These are phyloP conservation scores for Aurelia aurita DNA, from an alignment of 30 jellyfish, hydroid and myxozoan species.

Conservation along the genomic window DNA sequence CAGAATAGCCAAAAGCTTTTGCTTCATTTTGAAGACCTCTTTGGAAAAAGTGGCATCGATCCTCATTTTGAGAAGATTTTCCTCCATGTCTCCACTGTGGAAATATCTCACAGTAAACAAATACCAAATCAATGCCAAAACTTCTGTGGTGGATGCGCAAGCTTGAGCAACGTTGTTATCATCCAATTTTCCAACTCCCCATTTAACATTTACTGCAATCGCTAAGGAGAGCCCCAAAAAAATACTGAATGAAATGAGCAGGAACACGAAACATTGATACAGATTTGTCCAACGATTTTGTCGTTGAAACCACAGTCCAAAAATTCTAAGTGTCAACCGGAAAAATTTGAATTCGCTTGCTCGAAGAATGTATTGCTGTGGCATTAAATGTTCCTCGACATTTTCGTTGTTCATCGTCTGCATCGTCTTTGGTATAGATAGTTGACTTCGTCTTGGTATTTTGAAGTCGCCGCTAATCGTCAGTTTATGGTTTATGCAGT, in stretches of 20 bases:
- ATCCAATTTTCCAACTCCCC: too few relatives aligned
- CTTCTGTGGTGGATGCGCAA: background rate
- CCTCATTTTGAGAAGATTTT: background rate
- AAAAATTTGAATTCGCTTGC: background rate
- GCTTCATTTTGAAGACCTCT: background rate
- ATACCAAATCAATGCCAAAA: constrained; percentile 19
- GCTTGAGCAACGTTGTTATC: background rate
- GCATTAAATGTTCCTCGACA: too few relatives aligned
- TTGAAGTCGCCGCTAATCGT: too few relatives aligned
- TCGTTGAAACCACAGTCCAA: constrained; percentile 18
- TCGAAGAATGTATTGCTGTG: too few relatives aligned
- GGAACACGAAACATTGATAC: too few relatives aligned
- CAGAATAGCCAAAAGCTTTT: background rate
- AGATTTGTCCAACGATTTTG: too few relatives aligned
- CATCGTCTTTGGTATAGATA: too few relatives aligned
- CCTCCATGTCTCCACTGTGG: constrained; percentile 26
- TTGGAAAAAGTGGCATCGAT: background rate
- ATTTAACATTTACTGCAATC: too few relatives aligned
- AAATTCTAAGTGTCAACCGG: background rate
- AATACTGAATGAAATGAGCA: background rate
- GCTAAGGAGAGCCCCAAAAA: too few relatives aligned
- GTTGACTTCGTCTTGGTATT: too few relatives aligned
- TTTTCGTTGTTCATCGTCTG: too few relatives aligned
- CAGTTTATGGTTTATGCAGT: too few relatives aligned
- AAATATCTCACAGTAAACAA: constrained; percentile 15